These are phyloP conservation scores for Gadus chalcogrammus DNA, from an alignment of 2,113 vertebrate species.

Conservation along the genomic window DNA sequence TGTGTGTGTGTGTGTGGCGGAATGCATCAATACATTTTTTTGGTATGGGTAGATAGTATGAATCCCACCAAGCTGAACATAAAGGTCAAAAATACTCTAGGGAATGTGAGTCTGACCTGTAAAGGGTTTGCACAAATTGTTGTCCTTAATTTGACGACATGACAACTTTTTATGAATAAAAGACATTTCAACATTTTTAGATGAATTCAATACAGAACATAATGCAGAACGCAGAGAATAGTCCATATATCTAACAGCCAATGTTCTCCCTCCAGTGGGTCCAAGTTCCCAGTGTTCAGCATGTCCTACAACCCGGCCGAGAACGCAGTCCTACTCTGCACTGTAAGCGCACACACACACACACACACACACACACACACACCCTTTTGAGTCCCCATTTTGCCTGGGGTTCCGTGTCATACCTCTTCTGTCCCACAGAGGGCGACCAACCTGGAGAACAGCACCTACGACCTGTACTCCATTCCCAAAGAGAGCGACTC, in stretches of 20 bases:
- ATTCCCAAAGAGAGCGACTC: conserved; percentile 96
- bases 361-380: not conserved
- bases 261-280: conserved; percentile 74
- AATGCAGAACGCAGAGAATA: too few relatives aligned
- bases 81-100: too few relatives aligned
- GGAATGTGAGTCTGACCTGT: too few relatives aligned
- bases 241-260: not conserved
- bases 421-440: conserved; percentile 69
- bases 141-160: too few relatives aligned
- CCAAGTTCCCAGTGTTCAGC: conserved; percentile 96
- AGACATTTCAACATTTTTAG: too few relatives aligned
- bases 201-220: too few relatives aligned
- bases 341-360: conserved; percentile 69
- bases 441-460: conserved; percentile 96
- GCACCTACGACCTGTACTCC: conserved; percentile 94
- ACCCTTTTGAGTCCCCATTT: not conserved
- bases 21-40: too few relatives aligned
- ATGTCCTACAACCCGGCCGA: conserved; percentile 98
- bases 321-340: conserved; percentile 92
- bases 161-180: too few relatives aligned
- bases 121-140: too few relatives aligned
- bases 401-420: not conserved
- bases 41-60: too few relatives aligned
- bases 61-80: too few relatives aligned
- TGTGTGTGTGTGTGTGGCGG: too few relatives aligned